phyloP scores from a whole-genome alignment of 2,888 invertebrate species.

The Sarcophaga caerulescens region DNA sequence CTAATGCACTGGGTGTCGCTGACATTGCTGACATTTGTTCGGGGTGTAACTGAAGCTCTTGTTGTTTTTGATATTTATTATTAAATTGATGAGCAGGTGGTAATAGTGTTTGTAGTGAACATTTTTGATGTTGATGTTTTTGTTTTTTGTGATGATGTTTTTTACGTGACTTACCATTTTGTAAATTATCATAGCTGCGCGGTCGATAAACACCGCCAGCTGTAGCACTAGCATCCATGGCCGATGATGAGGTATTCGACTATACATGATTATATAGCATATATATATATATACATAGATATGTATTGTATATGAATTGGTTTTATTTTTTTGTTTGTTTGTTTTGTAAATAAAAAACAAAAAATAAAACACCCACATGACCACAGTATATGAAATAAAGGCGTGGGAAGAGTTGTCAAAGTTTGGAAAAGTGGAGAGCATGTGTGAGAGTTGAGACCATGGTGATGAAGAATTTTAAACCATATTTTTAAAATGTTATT shows the following conservation, averaged over 20 bases:
- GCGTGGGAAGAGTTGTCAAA: neutral
- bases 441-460: conserved; percentile 6
- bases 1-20: conserved; percentile 72
- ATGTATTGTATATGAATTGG: conserved; percentile 17
- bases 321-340: conserved; percentile 18
- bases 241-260: conserved; percentile 80
- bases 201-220: conserved; percentile 77
- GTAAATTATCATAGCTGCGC: conserved; percentile 81
- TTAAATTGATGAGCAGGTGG: conserved; percentile 76
- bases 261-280: conserved; percentile 69
- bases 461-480: conserved; percentile 26
- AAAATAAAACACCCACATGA: conserved; percentile 26
- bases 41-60: conserved; percentile 72
- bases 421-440: conserved; percentile 10
- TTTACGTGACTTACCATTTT: conserved; percentile 81
- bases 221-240: conserved; percentile 73
- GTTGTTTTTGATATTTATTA: conserved; percentile 75
- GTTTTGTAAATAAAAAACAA: neutral
- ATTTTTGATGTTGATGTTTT: conserved; percentile 75
- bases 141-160: conserved; percentile 72
- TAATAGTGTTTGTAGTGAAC: conserved; percentile 78
- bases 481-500: conserved; percentile 22
- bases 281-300: neutral
- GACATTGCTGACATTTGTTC: conserved; percentile 72
- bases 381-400: neutral